These are phyloP conservation scores for Sinotaia quadrata DNA, from an alignment of 2,888 invertebrate species.

Conservation along the genomic window DNA sequence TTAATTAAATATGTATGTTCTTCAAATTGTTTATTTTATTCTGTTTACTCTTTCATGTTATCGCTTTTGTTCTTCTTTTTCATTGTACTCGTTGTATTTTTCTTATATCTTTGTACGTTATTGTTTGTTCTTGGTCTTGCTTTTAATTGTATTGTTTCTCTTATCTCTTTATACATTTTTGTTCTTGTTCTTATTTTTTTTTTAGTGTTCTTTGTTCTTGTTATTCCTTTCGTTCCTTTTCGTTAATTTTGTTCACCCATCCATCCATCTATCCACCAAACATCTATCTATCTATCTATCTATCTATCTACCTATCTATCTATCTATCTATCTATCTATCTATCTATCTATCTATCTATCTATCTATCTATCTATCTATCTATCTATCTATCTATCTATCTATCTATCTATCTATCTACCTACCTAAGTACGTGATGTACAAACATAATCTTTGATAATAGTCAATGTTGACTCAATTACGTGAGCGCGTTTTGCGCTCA, in stretches of 20 bases:
- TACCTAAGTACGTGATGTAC: too few relatives aligned
- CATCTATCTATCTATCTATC: background rate
- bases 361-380: constrained; percentile 1
- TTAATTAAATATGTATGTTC: background rate
- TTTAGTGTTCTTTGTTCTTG: background rate
- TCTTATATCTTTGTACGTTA: background rate
- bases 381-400: constrained; percentile 9
- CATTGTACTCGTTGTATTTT: too few relatives aligned
- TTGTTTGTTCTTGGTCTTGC: background rate
- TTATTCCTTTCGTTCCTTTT: background rate
- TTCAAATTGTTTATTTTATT: background rate
- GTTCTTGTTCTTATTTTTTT: background rate
- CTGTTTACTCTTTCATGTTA: background rate
- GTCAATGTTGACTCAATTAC: too few relatives aligned
- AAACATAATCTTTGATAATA: too few relatives aligned
- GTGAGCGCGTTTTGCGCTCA: too few relatives aligned
- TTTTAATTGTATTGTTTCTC: background rate
- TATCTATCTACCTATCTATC: constrained; percentile 1
- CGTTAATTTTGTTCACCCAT: background rate
- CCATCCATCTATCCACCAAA: background rate
- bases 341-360: background rate
- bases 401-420: background rate
- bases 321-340: constrained; percentile 6
- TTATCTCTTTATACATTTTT: background rate
- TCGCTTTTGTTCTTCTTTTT: background rate